A percentile compares a stretch with the other conserved stretches of the same genome.
phyloP scores from a whole-genome alignment of 2,113 vertebrate genomes.

The Grammomys dolichurus region DNA sequence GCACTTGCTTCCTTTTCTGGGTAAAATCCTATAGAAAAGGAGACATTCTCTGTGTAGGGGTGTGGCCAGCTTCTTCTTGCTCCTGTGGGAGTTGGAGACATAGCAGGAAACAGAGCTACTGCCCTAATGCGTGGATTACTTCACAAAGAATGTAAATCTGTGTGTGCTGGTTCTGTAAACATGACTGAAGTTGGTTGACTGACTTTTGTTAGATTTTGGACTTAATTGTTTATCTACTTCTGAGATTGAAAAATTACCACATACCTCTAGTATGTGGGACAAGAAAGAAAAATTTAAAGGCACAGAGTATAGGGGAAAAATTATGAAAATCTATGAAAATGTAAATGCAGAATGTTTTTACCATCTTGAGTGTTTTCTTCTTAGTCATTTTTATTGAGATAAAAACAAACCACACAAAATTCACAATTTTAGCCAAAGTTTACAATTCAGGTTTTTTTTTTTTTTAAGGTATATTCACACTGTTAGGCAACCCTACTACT shows the following conservation, averaged over 20 bases:
- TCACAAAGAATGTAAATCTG: neutral
- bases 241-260: conserved; percentile 19
- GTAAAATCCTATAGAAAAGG: neutral
- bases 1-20: neutral
- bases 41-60: neutral
- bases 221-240: neutral
- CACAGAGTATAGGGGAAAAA: neutral
- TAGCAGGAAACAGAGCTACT: neutral
- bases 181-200: neutral
- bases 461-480: neutral
- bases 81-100: neutral
- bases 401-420: neutral
- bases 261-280: neutral
- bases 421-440: neutral
- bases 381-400: neutral
- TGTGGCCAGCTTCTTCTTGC: neutral
- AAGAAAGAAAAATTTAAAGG: conserved; percentile 22
- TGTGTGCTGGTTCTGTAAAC: neutral
- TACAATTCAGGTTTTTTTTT: neutral
- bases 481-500: neutral
- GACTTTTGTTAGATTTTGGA: conserved; percentile 23
- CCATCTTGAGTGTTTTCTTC: neutral
- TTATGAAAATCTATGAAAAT: neutral
- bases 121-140: neutral
- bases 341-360: conserved; percentile 34